Evolutionary conservation across 2,797 vertebrate genomes (phyloP).

Genomic region (Periophthalmus magnuspinnatus): DNA sequence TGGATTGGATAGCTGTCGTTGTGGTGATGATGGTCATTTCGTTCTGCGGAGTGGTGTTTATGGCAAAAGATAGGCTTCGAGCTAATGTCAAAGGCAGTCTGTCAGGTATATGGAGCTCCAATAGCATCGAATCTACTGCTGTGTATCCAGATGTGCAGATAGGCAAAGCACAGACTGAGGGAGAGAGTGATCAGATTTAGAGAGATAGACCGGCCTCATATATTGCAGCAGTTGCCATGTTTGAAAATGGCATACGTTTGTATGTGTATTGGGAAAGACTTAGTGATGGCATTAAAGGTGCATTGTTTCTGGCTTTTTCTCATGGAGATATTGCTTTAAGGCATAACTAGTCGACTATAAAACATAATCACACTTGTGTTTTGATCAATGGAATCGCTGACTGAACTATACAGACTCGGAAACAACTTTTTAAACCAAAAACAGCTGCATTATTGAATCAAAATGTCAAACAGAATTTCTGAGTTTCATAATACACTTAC

Average conservation of each 20-base stretch:
- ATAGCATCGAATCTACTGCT: neutral
- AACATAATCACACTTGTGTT: no score
- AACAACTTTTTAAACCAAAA: no score
- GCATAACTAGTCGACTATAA: no score
- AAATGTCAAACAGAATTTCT: no score
- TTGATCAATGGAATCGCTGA: no score
- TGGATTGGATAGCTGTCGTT: conserved; percentile 2
- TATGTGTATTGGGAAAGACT: neutral
- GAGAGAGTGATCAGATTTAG: neutral
- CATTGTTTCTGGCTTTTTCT: no score
- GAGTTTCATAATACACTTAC: no score
- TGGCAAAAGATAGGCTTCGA: neutral
- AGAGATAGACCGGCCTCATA: neutral
- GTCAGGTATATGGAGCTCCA: conserved; percentile 2
- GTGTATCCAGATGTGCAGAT: conserved; percentile 13
- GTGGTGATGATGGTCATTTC: conserved; percentile 8
- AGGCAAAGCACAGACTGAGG: neutral
- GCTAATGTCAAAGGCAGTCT: conserved; percentile 2
- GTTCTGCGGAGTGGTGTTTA: conserved; percentile 1
- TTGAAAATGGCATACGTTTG: neutral
- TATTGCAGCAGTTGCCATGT: neutral
- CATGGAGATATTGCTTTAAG: no score
- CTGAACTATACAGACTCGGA: no score
- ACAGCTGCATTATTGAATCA: no score
- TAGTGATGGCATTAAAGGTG: no score